Evolutionary conservation across 1,140 invertebrate species (phyloP).

Genomic region (Drosophila navojoa): DNA sequence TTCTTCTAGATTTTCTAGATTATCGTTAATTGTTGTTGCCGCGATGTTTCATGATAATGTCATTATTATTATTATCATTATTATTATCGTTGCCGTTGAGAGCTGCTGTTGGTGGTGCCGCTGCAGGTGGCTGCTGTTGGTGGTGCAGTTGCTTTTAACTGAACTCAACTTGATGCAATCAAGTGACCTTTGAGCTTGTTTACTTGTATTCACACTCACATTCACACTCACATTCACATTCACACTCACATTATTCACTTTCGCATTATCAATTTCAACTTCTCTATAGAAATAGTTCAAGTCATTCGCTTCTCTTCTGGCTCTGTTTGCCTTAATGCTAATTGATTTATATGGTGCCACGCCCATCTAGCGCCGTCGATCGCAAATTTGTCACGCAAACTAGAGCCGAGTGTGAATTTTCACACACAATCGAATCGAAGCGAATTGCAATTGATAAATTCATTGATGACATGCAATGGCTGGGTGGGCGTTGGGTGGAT

Average conservation of each 20-base stretch:
- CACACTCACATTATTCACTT: slow-evolving; percentile 26
- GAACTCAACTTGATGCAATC: slow-evolving; percentile 74
- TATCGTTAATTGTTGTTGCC: slow-evolving; percentile 36
- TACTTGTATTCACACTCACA: slow-evolving; percentile 53
- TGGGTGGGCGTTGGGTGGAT: neutral
- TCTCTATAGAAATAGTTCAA: slow-evolving; percentile 62
- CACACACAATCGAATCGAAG: slow-evolving; percentile 46
- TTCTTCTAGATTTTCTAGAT: neutral
- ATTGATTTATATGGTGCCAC: slow-evolving; percentile 64
- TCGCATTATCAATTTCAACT: no score
- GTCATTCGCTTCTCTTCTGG: slow-evolving; percentile 48
- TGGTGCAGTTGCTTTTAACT: slow-evolving; percentile 26
- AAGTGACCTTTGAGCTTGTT: slow-evolving; percentile 72
- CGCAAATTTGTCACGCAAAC: slow-evolving; percentile 44
- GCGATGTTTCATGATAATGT: slow-evolving; percentile 24
- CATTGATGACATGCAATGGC: slow-evolving; percentile 34
- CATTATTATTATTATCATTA: slow-evolving; percentile 25
- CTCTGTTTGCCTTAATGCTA: slow-evolving; percentile 58
- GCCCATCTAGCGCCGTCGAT: neutral
- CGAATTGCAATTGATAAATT: slow-evolving; percentile 65
- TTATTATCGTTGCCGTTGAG: slow-evolving; percentile 13
- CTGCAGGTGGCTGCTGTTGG: slow-evolving; percentile 12
- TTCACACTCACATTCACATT: neutral
- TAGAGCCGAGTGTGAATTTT: slow-evolving; percentile 50
- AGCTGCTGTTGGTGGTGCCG: neutral